Evolutionary conservation across 2,113 vertebrate genomes (phyloP), one percentile per base, ranked within the genome.

Genomic region (Daphoenositta chrysoptera): DNA sequence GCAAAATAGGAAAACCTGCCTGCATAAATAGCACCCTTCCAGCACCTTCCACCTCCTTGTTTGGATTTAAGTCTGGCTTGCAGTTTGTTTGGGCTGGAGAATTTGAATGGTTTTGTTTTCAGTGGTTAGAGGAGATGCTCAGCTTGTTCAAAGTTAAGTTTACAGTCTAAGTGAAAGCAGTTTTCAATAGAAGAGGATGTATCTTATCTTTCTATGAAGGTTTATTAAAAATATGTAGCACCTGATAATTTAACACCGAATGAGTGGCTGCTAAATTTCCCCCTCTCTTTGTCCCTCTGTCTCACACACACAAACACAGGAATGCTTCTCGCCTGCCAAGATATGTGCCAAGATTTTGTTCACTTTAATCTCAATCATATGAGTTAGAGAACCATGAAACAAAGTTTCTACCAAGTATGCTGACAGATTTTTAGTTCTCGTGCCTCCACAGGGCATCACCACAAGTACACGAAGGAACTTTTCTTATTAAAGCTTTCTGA

Each of bases 341-440:
- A 78, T 73, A 68, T 37, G 91, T 79, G 85, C 91, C 91, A 96
- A 97, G 95, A 94, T 83, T 90, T 95, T 93, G 87, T 83, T 95
- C 94, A 82, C 84, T 94, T 93, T 94, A 96, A 96, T 95, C 94
- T 96, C 91, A 70, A 90, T 96, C 93, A 94, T 87, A 95, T 87
- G 93, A 91, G 91, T 77, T 90, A 96, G 61, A 70, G 66, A 93
- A 68, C 69, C 79, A 94, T 85, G 95, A 95, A 96, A 89, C 87
- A 93, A 92, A 92, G 82, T 95, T 90, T 70, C 71, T 96, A 96
- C 78, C 93, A 76, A 95, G 81, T 28, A 79, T 66, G 84, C 84
- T 94, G 93, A 95, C 94, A 97, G 94, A 90, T 92, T 76, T 90
- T 95, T 79, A 82, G 69, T 92, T 89, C 82, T 87, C 35, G 45